phyloP scores from a whole-genome alignment of 2,113 vertebrate species.

The Osmerus eperlanus region DNA sequence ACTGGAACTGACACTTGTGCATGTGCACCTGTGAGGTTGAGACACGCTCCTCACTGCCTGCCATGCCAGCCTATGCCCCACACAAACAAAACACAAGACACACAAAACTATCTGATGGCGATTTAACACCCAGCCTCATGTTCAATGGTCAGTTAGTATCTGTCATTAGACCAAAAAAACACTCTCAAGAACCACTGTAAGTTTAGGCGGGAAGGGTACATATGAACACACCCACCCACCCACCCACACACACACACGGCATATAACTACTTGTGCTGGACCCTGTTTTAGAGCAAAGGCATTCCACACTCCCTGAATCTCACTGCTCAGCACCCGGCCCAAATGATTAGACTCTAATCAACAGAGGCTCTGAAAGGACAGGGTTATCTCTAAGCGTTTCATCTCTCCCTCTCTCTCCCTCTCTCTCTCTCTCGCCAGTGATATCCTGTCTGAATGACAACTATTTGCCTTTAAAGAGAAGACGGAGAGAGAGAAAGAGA shows the following conservation, averaged over 20 bases:
- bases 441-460: constrained; percentile 56
- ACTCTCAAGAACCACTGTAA: too few species aligned
- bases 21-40: constrained; percentile 38
- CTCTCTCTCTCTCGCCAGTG: constrained; percentile 45
- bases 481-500: constrained; percentile 2
- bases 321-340: constrained; percentile 60
- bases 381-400: constrained; percentile 68
- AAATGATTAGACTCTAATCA: constrained; percentile 73
- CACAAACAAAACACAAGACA: constrained; percentile 5
- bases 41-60: constrained; percentile 32
- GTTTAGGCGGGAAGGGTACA: not conserved
- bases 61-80: constrained; percentile 30
- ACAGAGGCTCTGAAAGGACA: constrained; percentile 68
- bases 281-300: constrained; percentile 64
- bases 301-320: constrained; percentile 56
- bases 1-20: constrained; percentile 3
- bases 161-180: too few species aligned
- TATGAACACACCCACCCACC: not conserved
- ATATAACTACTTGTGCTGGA: constrained; percentile 28
- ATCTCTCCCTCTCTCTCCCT: constrained; percentile 59
- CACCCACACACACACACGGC: not conserved
- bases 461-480: constrained; percentile 41
- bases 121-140: too few species aligned
- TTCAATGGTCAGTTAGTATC: too few species aligned
- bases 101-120: not conserved